Evolutionary conservation across 2,113 vertebrate genomes (phyloP).

Genomic region (Cyprinodon tularosa): DNA sequence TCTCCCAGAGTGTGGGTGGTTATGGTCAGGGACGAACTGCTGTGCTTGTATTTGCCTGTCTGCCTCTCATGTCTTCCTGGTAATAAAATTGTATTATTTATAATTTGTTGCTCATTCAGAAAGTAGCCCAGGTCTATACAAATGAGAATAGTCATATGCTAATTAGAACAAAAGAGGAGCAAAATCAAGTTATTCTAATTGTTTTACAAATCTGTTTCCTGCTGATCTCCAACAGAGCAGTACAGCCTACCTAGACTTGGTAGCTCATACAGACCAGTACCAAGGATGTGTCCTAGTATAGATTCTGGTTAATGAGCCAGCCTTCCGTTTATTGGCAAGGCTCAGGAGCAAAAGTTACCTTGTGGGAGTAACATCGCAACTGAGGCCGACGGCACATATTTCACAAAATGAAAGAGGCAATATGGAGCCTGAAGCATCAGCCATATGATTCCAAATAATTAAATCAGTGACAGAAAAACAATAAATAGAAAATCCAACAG

Average conservation of each 20-base stretch:
- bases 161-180: not conserved
- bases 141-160: not conserved
- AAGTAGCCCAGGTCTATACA: not conserved
- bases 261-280: not conserved
- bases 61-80: not conserved
- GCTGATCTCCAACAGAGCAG: not conserved
- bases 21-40: not conserved
- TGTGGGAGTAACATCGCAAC: not conserved
- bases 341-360: not conserved
- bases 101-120: not conserved
- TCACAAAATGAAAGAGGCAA: not conserved
- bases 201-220: not conserved
- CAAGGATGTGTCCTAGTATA: not conserved
- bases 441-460: not conserved
- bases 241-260: too few species aligned
- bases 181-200: not conserved
- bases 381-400: not conserved
- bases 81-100: not conserved
- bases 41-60: not conserved
- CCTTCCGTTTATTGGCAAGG: not conserved
- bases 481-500: not conserved
- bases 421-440: not conserved
- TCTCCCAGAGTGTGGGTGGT: not conserved
- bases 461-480: not conserved
- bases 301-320: not conserved